These are phyloP conservation scores for Rhabdomys pumilio DNA, from an alignment of 2,797 vertebrate genomes.

Conservation along the genomic window DNA sequence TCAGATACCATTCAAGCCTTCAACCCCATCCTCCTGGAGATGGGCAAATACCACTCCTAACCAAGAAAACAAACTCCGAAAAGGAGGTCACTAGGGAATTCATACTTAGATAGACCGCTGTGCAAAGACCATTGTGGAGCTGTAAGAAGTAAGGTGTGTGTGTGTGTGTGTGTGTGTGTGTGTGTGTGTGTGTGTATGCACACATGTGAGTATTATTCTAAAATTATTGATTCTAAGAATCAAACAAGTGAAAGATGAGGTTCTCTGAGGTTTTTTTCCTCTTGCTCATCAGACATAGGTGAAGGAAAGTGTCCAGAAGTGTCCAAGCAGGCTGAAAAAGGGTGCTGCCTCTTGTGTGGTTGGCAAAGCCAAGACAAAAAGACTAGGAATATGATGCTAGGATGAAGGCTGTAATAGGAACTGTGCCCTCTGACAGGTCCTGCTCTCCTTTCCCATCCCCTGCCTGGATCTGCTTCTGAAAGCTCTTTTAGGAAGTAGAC, in stretches of 20 bases:
- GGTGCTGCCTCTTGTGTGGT: not conserved
- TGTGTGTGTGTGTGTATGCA: not conserved
- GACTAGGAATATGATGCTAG: not conserved
- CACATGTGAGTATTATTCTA: not conserved
- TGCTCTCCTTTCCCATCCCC: not conserved
- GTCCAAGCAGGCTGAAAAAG: not conserved
- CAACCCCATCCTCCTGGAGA: not conserved
- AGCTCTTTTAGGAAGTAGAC: not conserved
- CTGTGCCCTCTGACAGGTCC: not conserved
- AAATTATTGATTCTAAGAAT: constrained; percentile 6
- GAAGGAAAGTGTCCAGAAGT: not conserved
- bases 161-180: not conserved
- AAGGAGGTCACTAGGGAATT: not conserved
- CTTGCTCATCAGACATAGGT: not conserved
- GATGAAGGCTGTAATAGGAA: not conserved
- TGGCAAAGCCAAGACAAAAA: not conserved
- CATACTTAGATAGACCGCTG: not conserved
- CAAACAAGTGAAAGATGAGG: constrained; percentile 1
- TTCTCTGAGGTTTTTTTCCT: not conserved
- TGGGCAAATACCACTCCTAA: not conserved
- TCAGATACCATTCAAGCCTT: constrained; percentile 61
- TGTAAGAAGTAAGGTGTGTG: not conserved
- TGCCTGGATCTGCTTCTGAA: not conserved
- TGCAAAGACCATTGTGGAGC: not conserved
- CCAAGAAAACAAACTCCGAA: not conserved